Conservation (phyloP, 2,113 vertebrate species). For the Cettia cetti region DNA sequence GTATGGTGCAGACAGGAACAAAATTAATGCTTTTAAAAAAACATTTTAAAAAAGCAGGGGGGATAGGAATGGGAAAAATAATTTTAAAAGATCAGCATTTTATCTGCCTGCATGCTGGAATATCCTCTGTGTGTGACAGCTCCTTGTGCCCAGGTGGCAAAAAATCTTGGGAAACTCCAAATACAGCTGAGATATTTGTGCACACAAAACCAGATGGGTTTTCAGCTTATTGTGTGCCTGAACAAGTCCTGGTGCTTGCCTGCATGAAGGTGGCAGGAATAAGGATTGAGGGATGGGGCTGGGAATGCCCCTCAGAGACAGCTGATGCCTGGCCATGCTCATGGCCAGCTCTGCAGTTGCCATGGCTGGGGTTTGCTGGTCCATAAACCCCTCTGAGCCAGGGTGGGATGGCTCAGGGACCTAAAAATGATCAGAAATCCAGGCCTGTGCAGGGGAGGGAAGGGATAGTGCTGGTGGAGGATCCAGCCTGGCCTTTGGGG, state of each 20-base stretch:
- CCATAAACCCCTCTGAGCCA: background rate
- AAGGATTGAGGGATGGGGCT: background rate
- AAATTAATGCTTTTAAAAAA: background rate
- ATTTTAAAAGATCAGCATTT: background rate
- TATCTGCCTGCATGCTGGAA: background rate
- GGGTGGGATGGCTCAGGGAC: background rate
- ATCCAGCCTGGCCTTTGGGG: background rate
- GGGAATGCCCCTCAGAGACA: background rate
- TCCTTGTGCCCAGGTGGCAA: background rate
- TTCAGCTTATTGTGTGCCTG: background rate
- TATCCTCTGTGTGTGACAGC: background rate
- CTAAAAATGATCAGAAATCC: background rate
- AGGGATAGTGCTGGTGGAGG: background rate
- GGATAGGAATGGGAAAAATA: background rate
- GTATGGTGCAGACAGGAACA: background rate
- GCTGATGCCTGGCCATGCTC: background rate
- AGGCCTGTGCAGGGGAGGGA: background rate
- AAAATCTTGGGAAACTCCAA: background rate
- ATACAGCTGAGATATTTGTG: background rate
- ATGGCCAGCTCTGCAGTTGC: accelerated
- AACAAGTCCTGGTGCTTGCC: background rate
- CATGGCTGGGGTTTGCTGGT: background rate
- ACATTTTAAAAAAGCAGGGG: accelerated
- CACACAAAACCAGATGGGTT: background rate
- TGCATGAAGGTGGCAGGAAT: background rate